Evolutionary conservation across 2,888 invertebrate genomes (phyloP), one percentile per base, ranked within the genome.

Genomic region (Alloscopus bannaensis): DNA sequence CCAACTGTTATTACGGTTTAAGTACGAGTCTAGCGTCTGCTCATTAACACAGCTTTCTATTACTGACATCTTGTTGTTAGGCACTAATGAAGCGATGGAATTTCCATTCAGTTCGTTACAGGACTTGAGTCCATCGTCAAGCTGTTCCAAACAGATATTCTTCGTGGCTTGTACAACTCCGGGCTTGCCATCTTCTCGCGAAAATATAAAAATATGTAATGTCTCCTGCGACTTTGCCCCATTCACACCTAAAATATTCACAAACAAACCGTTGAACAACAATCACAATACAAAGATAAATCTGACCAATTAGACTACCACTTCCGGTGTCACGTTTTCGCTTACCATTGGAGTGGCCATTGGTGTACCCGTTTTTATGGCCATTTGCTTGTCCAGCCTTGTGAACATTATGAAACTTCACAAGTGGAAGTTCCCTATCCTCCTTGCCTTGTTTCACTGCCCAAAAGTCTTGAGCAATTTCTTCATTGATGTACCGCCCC

Each of bases 401-500:
- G 3, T 76, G 76, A n/a, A 84, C 71, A 73, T 85, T 85, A 66
- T 85, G 83, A 59, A 85, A 81, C 59, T 83, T 83, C 6, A 85
- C 65, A 1, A 68, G 55, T 24, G 84, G 84, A 18, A 79, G 83
- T 13, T 66, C 64, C n/a, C 22, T 29, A n/a, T 24, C 36, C 45
- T 62, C 22, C 8, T 50, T 31, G 11, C 47, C 28, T 47, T 79
- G 69, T 47, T 84, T 81, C 0, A 84, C 50, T 16, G 83, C 83
- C 83, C 83, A 85, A 50, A 81, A 81, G 66, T 82, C 80, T 47
- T 83, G 84, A 24, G 71, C 70, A 28, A 85, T 57, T 52, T 85
- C 84, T 24, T 83, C 83, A 20, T 83, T 82, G 16, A 85, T 57
- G 52, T 80, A 78, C 40, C 70, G 71, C 13, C 80, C 79, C 16